Evolutionary conservation across 1,140 invertebrate genomes (phyloP), one percentile per base, ranked within the genome.

Genomic region (Meloidogyne floridensis): DNA sequence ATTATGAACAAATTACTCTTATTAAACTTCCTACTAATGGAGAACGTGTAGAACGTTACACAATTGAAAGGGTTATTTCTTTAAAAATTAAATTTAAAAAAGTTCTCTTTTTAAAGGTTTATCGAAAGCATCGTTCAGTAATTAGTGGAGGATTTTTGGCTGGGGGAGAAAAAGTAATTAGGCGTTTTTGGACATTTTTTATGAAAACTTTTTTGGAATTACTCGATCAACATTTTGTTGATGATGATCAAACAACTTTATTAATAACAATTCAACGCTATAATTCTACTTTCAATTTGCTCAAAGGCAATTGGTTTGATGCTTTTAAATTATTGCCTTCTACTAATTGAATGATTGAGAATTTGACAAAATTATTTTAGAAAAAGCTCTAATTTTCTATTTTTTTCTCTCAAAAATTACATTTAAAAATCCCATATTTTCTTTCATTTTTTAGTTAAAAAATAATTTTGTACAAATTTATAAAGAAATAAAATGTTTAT

Each of bases 171-270:
- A 32, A 75, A 13, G 69, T 85, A 51, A 86, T 86, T 72, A 47
- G 77, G 6, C 84, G 84, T n/a, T 86, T 86, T 71, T 43, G 75
- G 15, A n/a, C 13, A 15, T 86, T 87, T 51, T 86, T 84, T 70
- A 71, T 77, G 47, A 80, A 81, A 70, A 80, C 79, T n/a, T 85
- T 86, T 71, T 56, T 85, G 59, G 81, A 75, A 18, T 59, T 86
- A 72, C 56, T 86, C 11, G 86, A 87, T 79, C 11, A 69, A 13
- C 47, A 69, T 11, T 84, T 80, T 72, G 81, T 86, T 20, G 85
- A 86, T 77, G 85, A 86, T 80, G 85, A 86, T 77, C 84, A 84
- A 85, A 86, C 86, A 20, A 86, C 82, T 3, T 56, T 86, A 54
- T 51, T 86, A 9, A 69, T 87, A 56, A 85, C 82, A 13, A 87